Evolutionary conservation across 2,113 vertebrate species (phyloP).

Genomic region (Ailurus styani): DNA sequence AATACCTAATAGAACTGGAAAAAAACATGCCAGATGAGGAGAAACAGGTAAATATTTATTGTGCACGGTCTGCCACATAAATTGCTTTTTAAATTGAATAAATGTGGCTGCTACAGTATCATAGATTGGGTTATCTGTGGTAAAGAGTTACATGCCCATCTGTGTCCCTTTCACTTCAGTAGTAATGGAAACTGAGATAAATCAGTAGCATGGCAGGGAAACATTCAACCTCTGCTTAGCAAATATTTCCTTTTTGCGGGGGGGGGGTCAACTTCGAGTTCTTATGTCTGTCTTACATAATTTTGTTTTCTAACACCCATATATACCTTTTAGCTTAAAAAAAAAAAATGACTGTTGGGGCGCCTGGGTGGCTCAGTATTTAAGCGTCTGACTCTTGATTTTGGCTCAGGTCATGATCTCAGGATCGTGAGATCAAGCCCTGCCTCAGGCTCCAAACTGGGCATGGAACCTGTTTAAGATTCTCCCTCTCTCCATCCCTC

Average conservation of each 20-base stretch:
- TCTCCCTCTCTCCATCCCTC: neutral
- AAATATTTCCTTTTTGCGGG: neutral
- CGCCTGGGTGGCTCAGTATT: neutral
- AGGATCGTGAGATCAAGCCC: neutral
- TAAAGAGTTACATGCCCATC: neutral
- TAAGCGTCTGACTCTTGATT: neutral
- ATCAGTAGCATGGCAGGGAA: neutral
- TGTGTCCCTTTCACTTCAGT: neutral
- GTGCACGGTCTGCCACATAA: fast-evolving
- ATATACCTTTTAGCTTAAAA: neutral
- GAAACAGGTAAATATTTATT: conserved; percentile 81
- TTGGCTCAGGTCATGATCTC: neutral
- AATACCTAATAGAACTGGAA: conserved; percentile 83
- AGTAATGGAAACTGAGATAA: neutral
- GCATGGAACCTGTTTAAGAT: neutral
- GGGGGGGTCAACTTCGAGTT: neutral
- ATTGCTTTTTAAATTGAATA: neutral
- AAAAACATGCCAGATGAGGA: conserved; percentile 86
- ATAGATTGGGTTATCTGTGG: neutral
- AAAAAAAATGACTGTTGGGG: neutral
- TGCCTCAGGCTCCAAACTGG: neutral
- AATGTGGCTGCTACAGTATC: neutral
- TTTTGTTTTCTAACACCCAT: neutral
- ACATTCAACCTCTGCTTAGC: neutral
- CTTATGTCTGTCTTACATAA: neutral